A percentile compares a stretch with the other conserved stretches of the same genome.
Conservation (phyloP, 2,888 invertebrate species). For the Suillia variegata region DNA sequence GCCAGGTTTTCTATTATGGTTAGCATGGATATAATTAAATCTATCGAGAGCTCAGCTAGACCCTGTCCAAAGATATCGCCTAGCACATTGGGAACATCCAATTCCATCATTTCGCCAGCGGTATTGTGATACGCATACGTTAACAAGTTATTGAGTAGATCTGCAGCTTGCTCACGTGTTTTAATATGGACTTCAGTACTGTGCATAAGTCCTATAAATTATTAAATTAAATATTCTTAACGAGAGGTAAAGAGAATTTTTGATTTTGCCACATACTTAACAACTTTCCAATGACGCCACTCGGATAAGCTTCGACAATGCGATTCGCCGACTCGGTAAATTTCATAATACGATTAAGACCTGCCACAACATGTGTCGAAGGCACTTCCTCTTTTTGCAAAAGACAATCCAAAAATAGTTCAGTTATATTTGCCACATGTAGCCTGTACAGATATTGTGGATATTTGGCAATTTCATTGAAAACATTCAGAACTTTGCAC, state of each 20-base stretch:
- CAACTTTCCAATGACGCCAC: slow-evolving; percentile 31
- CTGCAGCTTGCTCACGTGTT: slow-evolving; percentile 44
- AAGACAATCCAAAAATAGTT: slow-evolving; percentile 41
- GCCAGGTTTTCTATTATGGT: slow-evolving; percentile 44
- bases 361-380: slow-evolving; percentile 37
- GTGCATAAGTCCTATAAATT: slow-evolving; percentile 30
- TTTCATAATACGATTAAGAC: slow-evolving; percentile 44
- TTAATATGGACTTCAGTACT: slow-evolving; percentile 32
- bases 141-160: slow-evolving; percentile 39
- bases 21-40: slow-evolving; percentile 42
- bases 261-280: too few relatives aligned
- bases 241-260: too few relatives aligned
- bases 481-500: slow-evolving; percentile 42
- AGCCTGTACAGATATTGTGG: slow-evolving; percentile 37
- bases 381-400: slow-evolving; percentile 33
- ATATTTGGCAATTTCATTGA: slow-evolving; percentile 46
- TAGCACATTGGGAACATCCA: slow-evolving; percentile 29
- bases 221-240: background rate
- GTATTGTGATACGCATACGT: slow-evolving; percentile 37
- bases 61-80: slow-evolving; percentile 37
- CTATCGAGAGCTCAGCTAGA: slow-evolving; percentile 38
- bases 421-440: slow-evolving; percentile 35
- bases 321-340: slow-evolving; percentile 36
- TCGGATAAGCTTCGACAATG: slow-evolving; percentile 35
- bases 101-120: slow-evolving; percentile 26